phyloP scores from a whole-genome alignment of 2,797 vertebrate genomes.

The Megaceryle alcyon region DNA sequence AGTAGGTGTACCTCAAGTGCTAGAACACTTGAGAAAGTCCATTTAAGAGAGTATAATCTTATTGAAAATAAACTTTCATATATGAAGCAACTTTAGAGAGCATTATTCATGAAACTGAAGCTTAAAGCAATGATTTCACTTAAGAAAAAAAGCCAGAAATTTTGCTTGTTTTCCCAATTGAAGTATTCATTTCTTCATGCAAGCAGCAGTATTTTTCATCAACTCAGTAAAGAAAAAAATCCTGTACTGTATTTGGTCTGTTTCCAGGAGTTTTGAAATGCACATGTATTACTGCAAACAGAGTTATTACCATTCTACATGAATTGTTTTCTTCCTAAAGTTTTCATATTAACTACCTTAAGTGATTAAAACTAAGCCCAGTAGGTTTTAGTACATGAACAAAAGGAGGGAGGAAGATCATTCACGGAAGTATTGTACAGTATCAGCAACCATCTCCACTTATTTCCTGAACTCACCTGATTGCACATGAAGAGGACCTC shows the following conservation, averaged over 20 bases:
- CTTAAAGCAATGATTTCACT: not conserved
- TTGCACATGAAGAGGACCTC: slow-evolving; percentile 69
- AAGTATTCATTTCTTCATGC: not conserved
- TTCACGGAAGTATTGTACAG: not conserved
- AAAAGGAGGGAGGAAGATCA: not conserved
- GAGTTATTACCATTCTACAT: not conserved
- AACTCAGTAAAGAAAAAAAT: not conserved
- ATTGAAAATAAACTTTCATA: not conserved
- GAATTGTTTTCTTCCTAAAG: not conserved
- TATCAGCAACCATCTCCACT: not conserved
- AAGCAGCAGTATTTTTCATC: not conserved
- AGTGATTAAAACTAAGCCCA: not conserved
- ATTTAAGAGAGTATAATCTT: not conserved
- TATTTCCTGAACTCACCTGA: slow-evolving; percentile 76
- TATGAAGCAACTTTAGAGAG: not conserved
- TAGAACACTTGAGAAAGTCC: not conserved
- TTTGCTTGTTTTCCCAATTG: not conserved
- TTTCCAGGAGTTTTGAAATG: not conserved
- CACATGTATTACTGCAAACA: not conserved
- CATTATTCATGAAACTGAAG: not conserved
- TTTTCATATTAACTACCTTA: not conserved
- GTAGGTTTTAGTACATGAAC: not conserved
- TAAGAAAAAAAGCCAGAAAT: not conserved
- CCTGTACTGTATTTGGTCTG: not conserved
- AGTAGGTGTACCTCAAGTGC: not conserved